Conservation (phyloP, 2,113 vertebrate species). For the Myxocyprinus asiaticus region DNA sequence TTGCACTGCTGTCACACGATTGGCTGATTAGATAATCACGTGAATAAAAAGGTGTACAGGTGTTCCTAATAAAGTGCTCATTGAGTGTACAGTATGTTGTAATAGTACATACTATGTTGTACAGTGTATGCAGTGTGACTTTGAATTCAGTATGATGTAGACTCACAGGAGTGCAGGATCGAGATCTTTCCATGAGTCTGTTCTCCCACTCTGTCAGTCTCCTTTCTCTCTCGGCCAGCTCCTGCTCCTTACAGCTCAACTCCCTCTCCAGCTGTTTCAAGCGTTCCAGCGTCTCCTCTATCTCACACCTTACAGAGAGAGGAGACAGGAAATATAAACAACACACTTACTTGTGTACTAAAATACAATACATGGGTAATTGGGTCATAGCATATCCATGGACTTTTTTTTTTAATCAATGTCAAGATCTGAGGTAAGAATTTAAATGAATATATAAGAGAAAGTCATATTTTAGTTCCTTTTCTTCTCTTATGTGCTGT, state of each 20-base stretch:
- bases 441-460: too few species aligned
- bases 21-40: too few species aligned
- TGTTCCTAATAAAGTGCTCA: too few species aligned
- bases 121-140: background rate
- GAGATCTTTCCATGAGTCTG: slow-evolving; percentile 91
- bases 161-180: slow-evolving; percentile 83
- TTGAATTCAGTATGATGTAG: background rate
- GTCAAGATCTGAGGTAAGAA: too few species aligned
- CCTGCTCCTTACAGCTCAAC: slow-evolving; percentile 95
- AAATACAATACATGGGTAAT: background rate
- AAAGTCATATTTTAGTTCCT: too few species aligned
- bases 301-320: slow-evolving; percentile 86
- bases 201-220: slow-evolving; percentile 93
- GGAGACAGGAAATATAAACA: background rate
- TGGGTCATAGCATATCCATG: too few species aligned
- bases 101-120: background rate
- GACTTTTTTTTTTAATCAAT: too few species aligned
- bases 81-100: too few species aligned
- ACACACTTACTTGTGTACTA: background rate
- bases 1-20: too few species aligned
- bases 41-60: too few species aligned
- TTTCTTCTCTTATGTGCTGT: too few species aligned
- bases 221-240: slow-evolving; percentile 90
- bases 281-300: slow-evolving; percentile 94
- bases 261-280: slow-evolving; percentile 94